Conservation (phyloP, 2,113 vertebrate genomes). For the Phainopepla nitens region DNA sequence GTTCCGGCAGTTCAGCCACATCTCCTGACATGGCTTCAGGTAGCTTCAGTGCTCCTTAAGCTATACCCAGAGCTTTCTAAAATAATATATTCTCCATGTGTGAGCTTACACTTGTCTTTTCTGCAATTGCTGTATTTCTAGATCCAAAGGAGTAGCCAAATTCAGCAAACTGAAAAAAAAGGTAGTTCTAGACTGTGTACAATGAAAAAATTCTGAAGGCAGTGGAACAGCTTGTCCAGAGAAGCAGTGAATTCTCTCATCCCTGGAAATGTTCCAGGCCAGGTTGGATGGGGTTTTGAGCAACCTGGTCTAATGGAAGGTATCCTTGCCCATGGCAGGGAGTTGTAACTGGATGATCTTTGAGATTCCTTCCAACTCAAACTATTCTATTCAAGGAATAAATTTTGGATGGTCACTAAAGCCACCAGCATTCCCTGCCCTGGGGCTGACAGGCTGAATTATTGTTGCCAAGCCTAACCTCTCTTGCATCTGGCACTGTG, state of each 20-base stretch:
- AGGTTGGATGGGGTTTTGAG: not conserved
- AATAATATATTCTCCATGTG: not conserved
- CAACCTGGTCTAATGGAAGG: not conserved
- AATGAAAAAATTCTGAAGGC: not conserved
- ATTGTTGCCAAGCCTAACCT: not conserved
- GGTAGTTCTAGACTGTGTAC: not conserved
- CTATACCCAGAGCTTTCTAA: not conserved
- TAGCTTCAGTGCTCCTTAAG: not conserved
- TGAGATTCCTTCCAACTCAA: not conserved
- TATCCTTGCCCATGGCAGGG: not conserved
- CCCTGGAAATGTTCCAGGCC: not conserved
- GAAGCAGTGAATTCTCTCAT: not conserved
- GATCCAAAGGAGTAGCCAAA: not conserved
- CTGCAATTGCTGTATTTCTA: not conserved
- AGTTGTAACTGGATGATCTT: not conserved
- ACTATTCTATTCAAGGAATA: not conserved
- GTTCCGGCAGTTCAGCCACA: not conserved
- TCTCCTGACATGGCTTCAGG: not conserved
- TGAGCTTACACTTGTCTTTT: not conserved
- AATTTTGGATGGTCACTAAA: not conserved
- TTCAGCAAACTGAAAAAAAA: not conserved
- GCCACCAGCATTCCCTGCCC: not conserved
- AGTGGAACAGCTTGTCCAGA: not conserved
- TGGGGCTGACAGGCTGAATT: not conserved
- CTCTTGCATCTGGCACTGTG: not conserved